These are phyloP conservation scores for Acrobeloides nanus DNA, from an alignment of 2,888 invertebrate genomes.

Conservation along the genomic window DNA sequence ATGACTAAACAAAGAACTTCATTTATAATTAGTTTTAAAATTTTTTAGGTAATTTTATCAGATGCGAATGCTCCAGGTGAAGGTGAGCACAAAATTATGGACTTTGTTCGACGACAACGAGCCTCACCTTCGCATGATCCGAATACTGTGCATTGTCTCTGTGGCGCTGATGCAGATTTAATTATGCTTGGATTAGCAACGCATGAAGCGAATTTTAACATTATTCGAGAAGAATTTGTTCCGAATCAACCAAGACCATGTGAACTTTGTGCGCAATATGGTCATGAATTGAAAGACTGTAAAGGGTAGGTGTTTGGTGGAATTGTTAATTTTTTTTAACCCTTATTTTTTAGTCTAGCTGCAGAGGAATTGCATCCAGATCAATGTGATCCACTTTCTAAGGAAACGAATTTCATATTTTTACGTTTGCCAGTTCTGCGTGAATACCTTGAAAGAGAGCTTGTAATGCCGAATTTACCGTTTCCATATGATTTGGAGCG, in stretches of 20 bases:
- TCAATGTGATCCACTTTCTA: constrained; percentile 35
- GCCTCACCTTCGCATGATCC: constrained; percentile 79
- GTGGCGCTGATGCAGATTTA: constrained; percentile 89
- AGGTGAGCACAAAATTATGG: constrained; percentile 99
- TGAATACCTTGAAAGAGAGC: constrained; percentile 83
- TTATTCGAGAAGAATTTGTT: constrained; percentile 91
- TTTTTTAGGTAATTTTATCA: constrained; percentile 69
- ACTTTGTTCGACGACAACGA: constrained; percentile 88
- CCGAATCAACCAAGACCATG: constrained; percentile 92
- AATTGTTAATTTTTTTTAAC: background rate
- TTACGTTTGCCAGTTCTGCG: constrained; percentile 82
- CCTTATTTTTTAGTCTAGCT: constrained; percentile 21
- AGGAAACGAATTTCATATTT: constrained; percentile 55
- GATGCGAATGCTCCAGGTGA: constrained; percentile 97
- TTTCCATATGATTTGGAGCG: constrained; percentile 89
- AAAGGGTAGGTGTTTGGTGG: constrained; percentile 24
- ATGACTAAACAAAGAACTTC: background rate
- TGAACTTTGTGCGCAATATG: constrained; percentile 75
- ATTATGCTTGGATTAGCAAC: constrained; percentile 95
- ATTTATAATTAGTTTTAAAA: background rate
- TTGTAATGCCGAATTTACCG: constrained; percentile 82
- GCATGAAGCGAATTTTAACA: constrained; percentile 97
- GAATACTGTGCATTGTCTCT: constrained; percentile 88
- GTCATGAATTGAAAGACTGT: constrained; percentile 56
- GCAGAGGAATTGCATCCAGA: constrained; percentile 36